These are phyloP conservation scores for Chauna torquata DNA, from an alignment of 2,113 vertebrate species.

Conservation along the genomic window DNA sequence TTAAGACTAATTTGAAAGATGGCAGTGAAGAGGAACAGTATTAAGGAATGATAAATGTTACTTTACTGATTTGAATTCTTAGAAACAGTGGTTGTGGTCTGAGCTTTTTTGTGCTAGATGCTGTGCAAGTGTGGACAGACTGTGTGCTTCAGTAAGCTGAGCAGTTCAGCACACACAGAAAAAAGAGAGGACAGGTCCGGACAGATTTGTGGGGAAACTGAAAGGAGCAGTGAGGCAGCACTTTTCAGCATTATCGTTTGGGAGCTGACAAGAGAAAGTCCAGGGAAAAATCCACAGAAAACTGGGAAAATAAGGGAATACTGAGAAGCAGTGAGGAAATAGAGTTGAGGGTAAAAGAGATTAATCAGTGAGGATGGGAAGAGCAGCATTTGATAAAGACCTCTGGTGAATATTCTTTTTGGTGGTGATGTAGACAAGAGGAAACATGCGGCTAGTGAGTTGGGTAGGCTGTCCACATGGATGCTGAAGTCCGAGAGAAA, in stretches of 20 bases:
- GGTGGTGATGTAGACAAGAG: neutral
- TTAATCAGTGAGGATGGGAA: neutral
- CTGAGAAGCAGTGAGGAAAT: neutral
- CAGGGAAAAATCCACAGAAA: neutral
- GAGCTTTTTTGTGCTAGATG: neutral
- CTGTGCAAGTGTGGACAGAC: neutral
- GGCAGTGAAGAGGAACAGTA: neutral
- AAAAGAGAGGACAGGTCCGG: neutral
- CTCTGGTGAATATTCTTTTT: neutral
- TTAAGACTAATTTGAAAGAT: conserved; percentile 23
- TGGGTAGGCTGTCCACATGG: neutral
- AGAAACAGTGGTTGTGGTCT: neutral
- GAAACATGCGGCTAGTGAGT: rapidly evolving
- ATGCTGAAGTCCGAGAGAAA: neutral
- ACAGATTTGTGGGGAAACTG: neutral
- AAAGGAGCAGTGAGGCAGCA: neutral
- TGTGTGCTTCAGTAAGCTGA: rapidly evolving
- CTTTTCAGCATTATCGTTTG: neutral
- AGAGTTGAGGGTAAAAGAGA: neutral
- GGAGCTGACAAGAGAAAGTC: neutral
- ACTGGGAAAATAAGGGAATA: neutral
- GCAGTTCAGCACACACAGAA: neutral
- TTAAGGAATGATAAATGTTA: neutral
- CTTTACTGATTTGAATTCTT: neutral
- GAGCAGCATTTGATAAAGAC: neutral